phyloP scores from a whole-genome alignment of 1,140 invertebrate species.

The Drosophila ohnishii region DNA sequence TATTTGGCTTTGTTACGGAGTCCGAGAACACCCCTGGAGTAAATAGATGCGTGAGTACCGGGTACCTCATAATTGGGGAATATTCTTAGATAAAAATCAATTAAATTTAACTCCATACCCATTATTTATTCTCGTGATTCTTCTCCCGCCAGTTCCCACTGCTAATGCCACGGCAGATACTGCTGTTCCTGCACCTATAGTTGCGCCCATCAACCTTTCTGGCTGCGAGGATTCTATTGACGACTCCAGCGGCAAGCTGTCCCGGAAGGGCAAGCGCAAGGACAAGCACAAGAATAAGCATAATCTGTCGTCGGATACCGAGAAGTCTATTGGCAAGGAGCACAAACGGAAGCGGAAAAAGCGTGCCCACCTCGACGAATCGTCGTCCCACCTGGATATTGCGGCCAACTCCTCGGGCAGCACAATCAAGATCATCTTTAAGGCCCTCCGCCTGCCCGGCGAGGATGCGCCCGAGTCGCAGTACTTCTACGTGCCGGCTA shows the following conservation, averaged over 20 bases:
- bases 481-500: slow-evolving; percentile 81
- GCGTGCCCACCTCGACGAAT: slow-evolving; percentile 83
- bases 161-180: not conserved
- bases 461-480: slow-evolving; percentile 83
- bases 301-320: slow-evolving; percentile 85
- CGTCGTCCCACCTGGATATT: slow-evolving; percentile 83
- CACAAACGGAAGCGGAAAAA: slow-evolving; percentile 90
- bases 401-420: slow-evolving; percentile 79
- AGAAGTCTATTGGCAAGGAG: slow-evolving; percentile 85
- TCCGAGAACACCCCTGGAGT: not conserved
- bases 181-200: slow-evolving; percentile 19
- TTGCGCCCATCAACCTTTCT: slow-evolving; percentile 37
- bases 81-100: not conserved
- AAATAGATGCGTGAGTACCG: slow-evolving; percentile 4
- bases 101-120: not conserved
- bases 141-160: slow-evolving; percentile 22
- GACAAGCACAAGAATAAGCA: slow-evolving; percentile 88
- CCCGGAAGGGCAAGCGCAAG: slow-evolving; percentile 86
- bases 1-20: not conserved
- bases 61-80: not conserved
- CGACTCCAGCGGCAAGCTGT: slow-evolving; percentile 62
- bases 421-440: slow-evolving; percentile 87
- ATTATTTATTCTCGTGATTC: not conserved
- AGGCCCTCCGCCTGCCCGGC: slow-evolving; percentile 90
- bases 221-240: slow-evolving; percentile 72